phyloP scores from a whole-genome alignment of 2,113 vertebrate species.

The Illadopsis cleaveri region DNA sequence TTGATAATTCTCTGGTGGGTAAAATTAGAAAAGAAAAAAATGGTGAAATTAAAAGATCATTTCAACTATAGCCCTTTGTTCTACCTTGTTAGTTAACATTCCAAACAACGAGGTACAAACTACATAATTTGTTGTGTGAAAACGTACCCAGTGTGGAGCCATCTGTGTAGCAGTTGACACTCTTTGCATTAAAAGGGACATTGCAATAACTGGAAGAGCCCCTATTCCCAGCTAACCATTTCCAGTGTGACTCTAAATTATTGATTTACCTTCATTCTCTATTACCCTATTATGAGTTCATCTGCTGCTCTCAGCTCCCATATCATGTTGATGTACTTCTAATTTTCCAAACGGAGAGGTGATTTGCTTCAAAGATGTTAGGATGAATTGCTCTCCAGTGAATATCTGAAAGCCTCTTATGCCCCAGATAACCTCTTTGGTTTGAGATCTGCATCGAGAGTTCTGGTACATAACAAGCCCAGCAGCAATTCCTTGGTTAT shows the following conservation, averaged over 20 bases:
- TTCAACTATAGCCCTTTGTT: neutral
- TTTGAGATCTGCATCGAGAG: neutral
- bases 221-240: neutral
- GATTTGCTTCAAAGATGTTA: neutral
- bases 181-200: constrained; percentile 17
- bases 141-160: neutral
- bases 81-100: constrained; percentile 36
- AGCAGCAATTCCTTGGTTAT: neutral
- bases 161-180: constrained; percentile 24
- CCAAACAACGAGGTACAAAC: neutral
- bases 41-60: neutral
- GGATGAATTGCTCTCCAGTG: neutral
- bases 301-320: neutral
- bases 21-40: neutral
- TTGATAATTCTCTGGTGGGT: neutral
- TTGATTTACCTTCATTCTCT: constrained; percentile 24
- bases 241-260: neutral
- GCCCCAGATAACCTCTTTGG: neutral
- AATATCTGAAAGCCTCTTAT: neutral
- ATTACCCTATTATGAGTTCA: constrained; percentile 3
- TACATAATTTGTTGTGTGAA: constrained; percentile 16
- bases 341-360: neutral
- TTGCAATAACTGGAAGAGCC: neutral
- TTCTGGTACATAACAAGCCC: neutral
- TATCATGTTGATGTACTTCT: neutral